Conservation (phyloP, 2,797 vertebrate species). For the Carapus acus region DNA sequence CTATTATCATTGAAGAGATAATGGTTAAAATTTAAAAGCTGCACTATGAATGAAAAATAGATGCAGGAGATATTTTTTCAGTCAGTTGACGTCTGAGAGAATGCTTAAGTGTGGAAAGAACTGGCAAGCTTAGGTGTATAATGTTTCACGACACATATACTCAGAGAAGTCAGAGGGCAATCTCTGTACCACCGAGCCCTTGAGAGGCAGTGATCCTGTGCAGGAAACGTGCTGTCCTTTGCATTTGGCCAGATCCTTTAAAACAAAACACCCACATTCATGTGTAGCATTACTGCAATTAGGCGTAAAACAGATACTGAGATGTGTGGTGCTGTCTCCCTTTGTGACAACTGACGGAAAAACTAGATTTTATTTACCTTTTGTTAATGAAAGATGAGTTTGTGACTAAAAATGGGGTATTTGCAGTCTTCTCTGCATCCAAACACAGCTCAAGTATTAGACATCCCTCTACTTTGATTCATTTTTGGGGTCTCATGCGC, state of each 20-base stretch:
- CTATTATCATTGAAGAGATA: too few species aligned
- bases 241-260: not conserved
- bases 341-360: too few species aligned
- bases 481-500: too few species aligned
- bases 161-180: constrained; percentile 33
- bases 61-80: constrained; percentile 19
- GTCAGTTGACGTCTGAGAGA: constrained; percentile 21
- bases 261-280: not conserved
- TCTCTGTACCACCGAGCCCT: constrained; percentile 16
- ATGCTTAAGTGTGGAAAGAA: not conserved
- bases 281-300: constrained; percentile 4
- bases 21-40: constrained; percentile 20
- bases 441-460: too few species aligned
- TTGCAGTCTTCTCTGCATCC: too few species aligned
- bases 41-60: constrained; percentile 20
- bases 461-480: too few species aligned
- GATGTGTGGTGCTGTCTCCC: too few species aligned
- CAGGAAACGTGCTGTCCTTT: constrained; percentile 1
- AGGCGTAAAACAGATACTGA: constrained; percentile 17
- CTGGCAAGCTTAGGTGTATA: constrained; percentile 15
- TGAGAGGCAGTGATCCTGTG: constrained; percentile 11
- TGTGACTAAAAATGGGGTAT: too few species aligned
- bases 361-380: too few species aligned
- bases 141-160: constrained; percentile 20
- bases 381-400: too few species aligned